Conservation (phyloP, 2,113 vertebrate genomes). For the Aegotheles bennettii region DNA sequence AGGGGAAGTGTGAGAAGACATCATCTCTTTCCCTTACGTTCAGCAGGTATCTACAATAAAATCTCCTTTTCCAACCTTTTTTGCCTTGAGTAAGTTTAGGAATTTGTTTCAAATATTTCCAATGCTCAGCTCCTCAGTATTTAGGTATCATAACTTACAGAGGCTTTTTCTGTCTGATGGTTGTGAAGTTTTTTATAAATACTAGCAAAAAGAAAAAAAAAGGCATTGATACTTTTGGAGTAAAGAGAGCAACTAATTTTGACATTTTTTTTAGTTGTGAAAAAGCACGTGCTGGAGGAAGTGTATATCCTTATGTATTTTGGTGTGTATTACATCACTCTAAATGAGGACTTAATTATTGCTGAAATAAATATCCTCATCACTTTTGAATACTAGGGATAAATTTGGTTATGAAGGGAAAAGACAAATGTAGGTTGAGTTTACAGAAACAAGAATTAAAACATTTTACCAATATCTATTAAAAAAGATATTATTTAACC, state of each 20-base stretch:
- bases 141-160: neutral
- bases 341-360: neutral
- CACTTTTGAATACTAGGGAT: neutral
- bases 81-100: no score
- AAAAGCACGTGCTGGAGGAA: neutral
- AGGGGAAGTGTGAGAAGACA: neutral
- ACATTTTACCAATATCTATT: neutral
- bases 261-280: neutral
- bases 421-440: neutral
- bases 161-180: neutral
- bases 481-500: neutral
- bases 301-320: neutral
- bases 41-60: neutral
- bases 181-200: neutral
- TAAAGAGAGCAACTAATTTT: neutral
- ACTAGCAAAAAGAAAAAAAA: no score
- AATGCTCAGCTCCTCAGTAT: neutral
- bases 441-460: neutral
- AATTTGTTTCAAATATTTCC: neutral
- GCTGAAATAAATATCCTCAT: neutral
- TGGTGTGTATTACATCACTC: neutral
- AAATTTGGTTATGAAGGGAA: neutral
- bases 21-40: neutral
- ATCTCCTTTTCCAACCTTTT: no score
- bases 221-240: no score